These are phyloP conservation scores for Electrona antarctica DNA, from an alignment of 2,113 vertebrate species.

Conservation along the genomic window DNA sequence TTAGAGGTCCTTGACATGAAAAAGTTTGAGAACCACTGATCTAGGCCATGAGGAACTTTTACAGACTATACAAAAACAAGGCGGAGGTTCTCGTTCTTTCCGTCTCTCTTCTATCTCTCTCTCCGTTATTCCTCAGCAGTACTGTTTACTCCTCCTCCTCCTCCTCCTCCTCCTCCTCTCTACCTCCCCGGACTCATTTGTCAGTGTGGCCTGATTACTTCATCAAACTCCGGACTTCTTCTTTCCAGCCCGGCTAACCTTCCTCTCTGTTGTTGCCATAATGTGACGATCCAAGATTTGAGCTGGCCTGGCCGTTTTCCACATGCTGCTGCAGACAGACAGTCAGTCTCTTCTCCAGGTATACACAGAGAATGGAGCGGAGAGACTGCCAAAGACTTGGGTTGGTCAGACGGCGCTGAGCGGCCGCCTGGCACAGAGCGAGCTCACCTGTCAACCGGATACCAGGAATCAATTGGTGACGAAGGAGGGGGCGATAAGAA, in stretches of 20 bases:
- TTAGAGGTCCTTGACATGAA: too few relatives aligned
- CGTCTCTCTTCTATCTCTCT: constrained; percentile 21
- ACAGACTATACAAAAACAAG: too few relatives aligned
- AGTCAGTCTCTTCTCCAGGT: constrained; percentile 27
- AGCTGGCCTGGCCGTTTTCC: constrained; percentile 32
- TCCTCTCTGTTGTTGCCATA: constrained; percentile 35
- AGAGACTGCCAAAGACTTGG: constrained; percentile 5
- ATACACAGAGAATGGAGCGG: constrained; percentile 23
- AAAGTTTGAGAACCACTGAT: too few relatives aligned
- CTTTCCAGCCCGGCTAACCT: constrained; percentile 61
- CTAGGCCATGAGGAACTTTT: too few relatives aligned
- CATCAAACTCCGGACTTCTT: constrained; percentile 60
- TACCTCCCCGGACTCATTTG: constrained; percentile 74
- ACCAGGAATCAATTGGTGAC: constrained; percentile 50
- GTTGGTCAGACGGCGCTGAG: background rate
- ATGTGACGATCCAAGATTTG: constrained; percentile 35
- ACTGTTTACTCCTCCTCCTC: constrained; percentile 40
- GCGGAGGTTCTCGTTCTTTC: background rate
- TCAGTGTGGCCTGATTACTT: constrained; percentile 82
- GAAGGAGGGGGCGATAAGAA: constrained; percentile 70
- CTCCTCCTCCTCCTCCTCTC: constrained; percentile 39
- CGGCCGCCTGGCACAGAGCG: constrained; percentile 32
- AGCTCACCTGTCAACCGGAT: constrained; percentile 47
- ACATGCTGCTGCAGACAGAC: constrained; percentile 23
- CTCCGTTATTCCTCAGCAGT: constrained; percentile 15